Conservation (phyloP, 2,113 vertebrate species). For the Pteronura brasiliensis region DNA sequence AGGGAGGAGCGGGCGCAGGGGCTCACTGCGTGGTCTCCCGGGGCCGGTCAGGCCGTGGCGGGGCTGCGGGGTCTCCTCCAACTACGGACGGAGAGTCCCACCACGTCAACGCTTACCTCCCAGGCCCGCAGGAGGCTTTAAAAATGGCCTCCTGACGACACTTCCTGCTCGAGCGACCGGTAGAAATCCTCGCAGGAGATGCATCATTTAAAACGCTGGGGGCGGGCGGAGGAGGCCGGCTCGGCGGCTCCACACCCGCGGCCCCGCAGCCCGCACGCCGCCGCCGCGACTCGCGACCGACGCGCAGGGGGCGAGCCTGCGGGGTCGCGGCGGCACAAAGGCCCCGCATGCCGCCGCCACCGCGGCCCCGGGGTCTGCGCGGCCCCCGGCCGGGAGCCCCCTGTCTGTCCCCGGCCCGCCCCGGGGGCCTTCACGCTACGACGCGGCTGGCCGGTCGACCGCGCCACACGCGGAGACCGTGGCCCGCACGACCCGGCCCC, state of each 20-base stretch:
- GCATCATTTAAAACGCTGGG: slow-evolving; percentile 51
- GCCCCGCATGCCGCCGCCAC: not conserved
- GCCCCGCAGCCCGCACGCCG: not conserved
- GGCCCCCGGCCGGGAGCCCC: too few species aligned
- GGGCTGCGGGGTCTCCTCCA: not conserved
- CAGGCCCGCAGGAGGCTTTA: slow-evolving; percentile 72
- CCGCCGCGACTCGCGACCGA: not conserved
- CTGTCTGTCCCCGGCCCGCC: not conserved
- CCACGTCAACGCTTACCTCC: not conserved
- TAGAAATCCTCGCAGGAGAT: not conserved
- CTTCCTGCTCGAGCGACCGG: slow-evolving; percentile 65
- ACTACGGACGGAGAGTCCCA: not conserved
- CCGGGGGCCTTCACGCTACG: not conserved
- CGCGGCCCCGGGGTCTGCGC: not conserved
- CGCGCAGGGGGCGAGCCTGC: not conserved
- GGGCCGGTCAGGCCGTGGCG: not conserved
- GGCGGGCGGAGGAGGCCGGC: not conserved
- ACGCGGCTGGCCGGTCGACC: not conserved
- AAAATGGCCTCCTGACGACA: slow-evolving; percentile 78
- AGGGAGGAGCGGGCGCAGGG: not conserved
- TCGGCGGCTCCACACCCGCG: not conserved
- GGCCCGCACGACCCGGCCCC: not conserved
- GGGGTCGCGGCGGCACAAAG: not conserved
- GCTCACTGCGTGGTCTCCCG: not conserved
- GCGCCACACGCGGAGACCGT: not conserved